Base-by-base conservation (phyloP, 1,140 invertebrate genomes). In the Hycleus phaleratus region DNA sequence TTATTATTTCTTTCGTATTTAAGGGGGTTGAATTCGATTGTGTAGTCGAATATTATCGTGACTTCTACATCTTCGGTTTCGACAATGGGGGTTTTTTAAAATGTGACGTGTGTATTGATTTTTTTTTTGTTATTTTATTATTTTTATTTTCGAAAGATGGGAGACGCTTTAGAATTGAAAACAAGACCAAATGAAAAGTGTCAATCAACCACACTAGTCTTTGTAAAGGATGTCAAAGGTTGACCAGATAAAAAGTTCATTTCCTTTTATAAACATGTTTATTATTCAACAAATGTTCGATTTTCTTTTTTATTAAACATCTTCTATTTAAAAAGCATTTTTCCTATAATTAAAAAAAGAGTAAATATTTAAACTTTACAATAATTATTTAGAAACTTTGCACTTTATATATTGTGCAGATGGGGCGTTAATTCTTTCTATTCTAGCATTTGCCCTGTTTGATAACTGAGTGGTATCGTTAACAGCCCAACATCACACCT, bases 201-300 rank as follows among this genome's bases (percentile, higher is more conserved):
- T 69, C 68, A 68, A 58, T 69, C 68, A 67, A 46, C 44, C 44
- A 63, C 51, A 51, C 47, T 57, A 56, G 39, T 57, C 56, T 62
- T 64, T 63, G 61, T 63, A 60, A 62, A 52, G 32, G 39, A 58
- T 58, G 67, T 59, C 64, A 67, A 57, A 62, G 65, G 64, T 68
- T 52, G 52, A 45, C 49, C 56, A 59, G 68, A 69, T 69, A 69
- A 69, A 69, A 69, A 68, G 62, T 69, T 67, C 64, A 69, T 69
- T 69, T 69, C 68, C 68, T 55, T 58, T 63, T 68, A 64, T 65
- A 63, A 66, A 62, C 57, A 62, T 54, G 51, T 59, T 49, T 55
- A 57, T 63, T 66, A 61, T 66, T 63, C 46, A 57, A 61, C 32
- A 38, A 49, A 49, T 45, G 47, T 49, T 58, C 49, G 43, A 45